Conservation (phyloP, 2,113 vertebrate genomes). For the Notarius quadriscutis region DNA sequence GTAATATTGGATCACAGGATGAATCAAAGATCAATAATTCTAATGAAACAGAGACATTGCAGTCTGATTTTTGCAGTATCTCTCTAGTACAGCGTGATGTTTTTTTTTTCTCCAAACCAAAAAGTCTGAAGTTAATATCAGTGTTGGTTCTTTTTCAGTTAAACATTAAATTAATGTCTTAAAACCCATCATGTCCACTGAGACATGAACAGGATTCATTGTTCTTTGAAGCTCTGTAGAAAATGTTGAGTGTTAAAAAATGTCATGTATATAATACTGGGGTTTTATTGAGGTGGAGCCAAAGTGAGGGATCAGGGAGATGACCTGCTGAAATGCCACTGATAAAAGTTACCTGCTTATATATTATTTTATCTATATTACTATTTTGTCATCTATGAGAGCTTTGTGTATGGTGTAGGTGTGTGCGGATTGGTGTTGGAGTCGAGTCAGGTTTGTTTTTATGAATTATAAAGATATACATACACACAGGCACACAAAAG, state of each 20-base stretch:
- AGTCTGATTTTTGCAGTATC: neutral
- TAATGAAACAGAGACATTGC: neutral
- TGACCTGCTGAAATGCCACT: neutral
- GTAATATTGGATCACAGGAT: too few relatives aligned
- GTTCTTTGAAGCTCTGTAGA: neutral
- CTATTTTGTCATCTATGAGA: neutral
- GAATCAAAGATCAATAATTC: neutral
- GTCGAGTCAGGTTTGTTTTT: neutral
- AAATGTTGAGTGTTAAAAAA: neutral
- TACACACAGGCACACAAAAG: slow-evolving; percentile 42
- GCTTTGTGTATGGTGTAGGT: neutral
- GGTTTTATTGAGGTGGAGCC: neutral
- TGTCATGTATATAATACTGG: neutral
- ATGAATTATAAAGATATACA: neutral
- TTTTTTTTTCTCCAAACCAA: too few relatives aligned
- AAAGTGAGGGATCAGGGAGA: neutral
- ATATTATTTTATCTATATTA: neutral
- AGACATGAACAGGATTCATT: neutral
- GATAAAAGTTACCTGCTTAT: neutral
- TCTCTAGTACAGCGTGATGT: too few relatives aligned
- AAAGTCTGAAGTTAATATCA: neutral
- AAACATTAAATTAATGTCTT: neutral
- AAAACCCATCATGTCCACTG: neutral
- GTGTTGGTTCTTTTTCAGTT: neutral
- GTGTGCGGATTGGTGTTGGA: neutral